Conservation (phyloP, 2,888 invertebrate genomes). For the Choreutis nemorana region DNA sequence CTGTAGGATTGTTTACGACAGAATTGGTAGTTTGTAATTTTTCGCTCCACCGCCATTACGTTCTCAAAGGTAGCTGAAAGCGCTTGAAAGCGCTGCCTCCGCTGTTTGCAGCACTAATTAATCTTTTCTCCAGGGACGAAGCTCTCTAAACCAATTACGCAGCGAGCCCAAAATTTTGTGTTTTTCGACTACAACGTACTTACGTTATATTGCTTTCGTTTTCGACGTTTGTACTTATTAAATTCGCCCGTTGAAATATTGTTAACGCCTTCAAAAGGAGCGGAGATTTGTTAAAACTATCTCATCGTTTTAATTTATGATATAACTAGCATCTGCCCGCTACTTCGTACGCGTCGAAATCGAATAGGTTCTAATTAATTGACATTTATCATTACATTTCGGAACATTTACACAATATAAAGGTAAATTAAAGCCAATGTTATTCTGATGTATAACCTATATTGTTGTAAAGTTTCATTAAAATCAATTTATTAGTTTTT, state of each 20-base stretch:
- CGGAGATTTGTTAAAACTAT: slow-evolving; percentile 11
- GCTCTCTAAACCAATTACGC: slow-evolving; percentile 56
- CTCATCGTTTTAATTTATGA: too few species aligned
- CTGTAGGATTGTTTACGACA: slow-evolving; percentile 9
- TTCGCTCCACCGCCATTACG: slow-evolving; percentile 19
- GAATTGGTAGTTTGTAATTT: slow-evolving; percentile 10
- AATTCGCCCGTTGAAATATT: slow-evolving; percentile 28
- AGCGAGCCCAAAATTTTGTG: slow-evolving; percentile 50
- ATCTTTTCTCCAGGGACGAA: slow-evolving; percentile 45
- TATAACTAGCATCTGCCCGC: too few species aligned
- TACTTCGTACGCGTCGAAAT: too few species aligned
- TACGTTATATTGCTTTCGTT: slow-evolving; percentile 59
- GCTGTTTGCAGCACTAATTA: slow-evolving; percentile 57
- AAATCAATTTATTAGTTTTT: too few species aligned
- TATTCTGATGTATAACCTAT: too few species aligned
- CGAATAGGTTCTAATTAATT: too few species aligned
- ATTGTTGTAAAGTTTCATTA: too few species aligned
- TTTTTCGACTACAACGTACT: slow-evolving; percentile 56
- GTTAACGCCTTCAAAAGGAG: slow-evolving; percentile 11
- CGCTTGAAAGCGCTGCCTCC: slow-evolving; percentile 36
- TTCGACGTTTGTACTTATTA: slow-evolving; percentile 62
- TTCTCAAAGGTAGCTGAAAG: slow-evolving; percentile 22
- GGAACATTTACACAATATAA: too few species aligned
- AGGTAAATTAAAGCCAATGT: too few species aligned
- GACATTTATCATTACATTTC: too few species aligned